phyloP scores from a whole-genome alignment of 2,113 vertebrate species.

The Maccullochella peelii region DNA sequence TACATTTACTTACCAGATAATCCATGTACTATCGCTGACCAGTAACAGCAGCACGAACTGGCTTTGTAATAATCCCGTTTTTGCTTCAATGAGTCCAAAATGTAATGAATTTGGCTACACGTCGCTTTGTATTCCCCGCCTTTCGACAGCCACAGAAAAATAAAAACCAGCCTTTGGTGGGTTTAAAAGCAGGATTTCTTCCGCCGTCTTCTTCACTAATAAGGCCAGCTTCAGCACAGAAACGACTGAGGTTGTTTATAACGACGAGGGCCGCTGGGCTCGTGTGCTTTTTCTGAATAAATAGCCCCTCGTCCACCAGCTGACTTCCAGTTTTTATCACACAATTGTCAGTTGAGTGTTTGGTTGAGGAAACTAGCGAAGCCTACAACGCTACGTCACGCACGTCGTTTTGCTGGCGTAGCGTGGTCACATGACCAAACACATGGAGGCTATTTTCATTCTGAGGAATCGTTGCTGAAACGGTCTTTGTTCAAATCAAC shows the following conservation, averaged over 20 bases:
- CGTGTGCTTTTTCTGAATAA: constrained; percentile 10
- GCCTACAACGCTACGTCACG: constrained; percentile 73
- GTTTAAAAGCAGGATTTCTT: constrained; percentile 35
- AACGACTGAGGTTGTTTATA: background rate
- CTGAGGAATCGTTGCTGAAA: background rate
- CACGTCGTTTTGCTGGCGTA: constrained; percentile 62
- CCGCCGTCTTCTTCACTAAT: constrained; percentile 18
- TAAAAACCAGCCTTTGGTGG: constrained; percentile 51
- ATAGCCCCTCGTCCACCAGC: constrained; percentile 49
- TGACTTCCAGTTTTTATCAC: constrained; percentile 65
- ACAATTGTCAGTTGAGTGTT: constrained; percentile 71
- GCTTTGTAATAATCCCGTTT: constrained; percentile 54
- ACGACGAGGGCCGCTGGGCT: background rate
- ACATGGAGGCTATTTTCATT: constrained; percentile 76
- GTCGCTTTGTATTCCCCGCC: constrained; percentile 83
- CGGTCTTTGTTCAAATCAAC: background rate
- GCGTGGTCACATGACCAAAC: constrained; percentile 80
- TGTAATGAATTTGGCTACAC: constrained; percentile 40
- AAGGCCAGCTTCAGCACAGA: background rate
- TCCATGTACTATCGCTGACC: constrained; percentile 81
- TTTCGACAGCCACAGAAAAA: constrained; percentile 60
- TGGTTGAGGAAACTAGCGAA: constrained; percentile 78
- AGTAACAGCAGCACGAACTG: constrained; percentile 64
- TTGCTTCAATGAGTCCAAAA: constrained; percentile 42
- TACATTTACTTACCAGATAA: constrained; percentile 82